Percentiles rank a stretch among this genome's conserved stretches.
These are phyloP conservation scores for Aleiodes leptofemur DNA, from an alignment of 2,888 invertebrate species.

Conservation along the genomic window DNA sequence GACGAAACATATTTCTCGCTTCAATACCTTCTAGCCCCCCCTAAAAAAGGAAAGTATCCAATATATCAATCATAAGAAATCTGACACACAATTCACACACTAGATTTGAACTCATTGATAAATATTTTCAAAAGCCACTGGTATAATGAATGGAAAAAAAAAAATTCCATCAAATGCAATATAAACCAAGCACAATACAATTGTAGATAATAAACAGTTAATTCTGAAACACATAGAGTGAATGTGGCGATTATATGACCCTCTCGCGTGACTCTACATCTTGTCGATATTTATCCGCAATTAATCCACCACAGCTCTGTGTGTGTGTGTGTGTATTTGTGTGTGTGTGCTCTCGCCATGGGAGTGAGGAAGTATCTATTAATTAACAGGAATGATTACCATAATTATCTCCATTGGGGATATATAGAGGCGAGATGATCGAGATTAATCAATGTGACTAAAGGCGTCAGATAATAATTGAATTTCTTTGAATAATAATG, in stretches of 20 bases:
- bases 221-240: constrained; percentile 10
- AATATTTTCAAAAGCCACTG: too few species aligned
- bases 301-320: constrained; percentile 45
- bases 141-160: neutral
- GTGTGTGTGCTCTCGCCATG: constrained; percentile 23
- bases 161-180: constrained; percentile 1
- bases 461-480: constrained; percentile 31
- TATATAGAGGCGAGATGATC: constrained; percentile 40
- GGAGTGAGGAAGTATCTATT: constrained; percentile 47
- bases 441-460: constrained; percentile 49
- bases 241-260: constrained; percentile 44
- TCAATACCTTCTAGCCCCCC: too few species aligned
- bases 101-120: too few species aligned
- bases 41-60: too few species aligned
- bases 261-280: constrained; percentile 49
- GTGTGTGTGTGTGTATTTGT: too few species aligned
- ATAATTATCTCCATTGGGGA: constrained; percentile 45
- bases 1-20: too few species aligned
- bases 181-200: neutral
- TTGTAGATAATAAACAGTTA: constrained; percentile 31
- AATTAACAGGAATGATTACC: constrained; percentile 49
- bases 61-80: too few species aligned
- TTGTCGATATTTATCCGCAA: constrained; percentile 51
- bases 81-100: too few species aligned
- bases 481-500: neutral